Evolutionary conservation across 1,140 invertebrate species (phyloP).

Genomic region (Paraescarpia echinospica): DNA sequence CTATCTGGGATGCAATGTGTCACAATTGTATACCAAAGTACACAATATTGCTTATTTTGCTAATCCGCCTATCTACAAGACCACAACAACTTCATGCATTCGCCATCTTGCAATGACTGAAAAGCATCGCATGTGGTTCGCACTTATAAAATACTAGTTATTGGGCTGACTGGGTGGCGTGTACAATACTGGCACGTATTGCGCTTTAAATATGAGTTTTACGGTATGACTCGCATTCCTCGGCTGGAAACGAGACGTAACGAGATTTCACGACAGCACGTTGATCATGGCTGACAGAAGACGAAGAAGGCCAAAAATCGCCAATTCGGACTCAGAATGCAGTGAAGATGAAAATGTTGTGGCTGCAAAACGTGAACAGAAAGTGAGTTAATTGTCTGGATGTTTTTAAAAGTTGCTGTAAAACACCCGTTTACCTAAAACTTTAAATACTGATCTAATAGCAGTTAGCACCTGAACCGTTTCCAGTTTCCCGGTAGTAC

Average conservation of each 20-base stretch:
- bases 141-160: too few relatives aligned
- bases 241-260: not conserved
- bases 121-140: too few relatives aligned
- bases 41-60: too few relatives aligned
- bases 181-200: not conserved
- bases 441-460: not conserved
- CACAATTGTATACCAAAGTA: too few relatives aligned
- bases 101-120: too few relatives aligned
- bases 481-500: not conserved
- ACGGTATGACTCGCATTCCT: not conserved
- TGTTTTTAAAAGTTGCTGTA: not conserved
- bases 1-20: too few relatives aligned
- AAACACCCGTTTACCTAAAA: not conserved
- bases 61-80: too few relatives aligned
- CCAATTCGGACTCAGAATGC: conserved; percentile 22
- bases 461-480: not conserved
- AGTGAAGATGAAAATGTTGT: conserved; percentile 15
- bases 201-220: not conserved
- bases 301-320: conserved; percentile 15
- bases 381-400: not conserved
- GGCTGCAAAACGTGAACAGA: not conserved
- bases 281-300: conserved; percentile 23
- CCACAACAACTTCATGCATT: too few relatives aligned
- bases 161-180: not conserved
- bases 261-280: not conserved